Base-by-base conservation (phyloP, 2,888 invertebrate genomes). In the Sclerodermus sp. region DNA sequence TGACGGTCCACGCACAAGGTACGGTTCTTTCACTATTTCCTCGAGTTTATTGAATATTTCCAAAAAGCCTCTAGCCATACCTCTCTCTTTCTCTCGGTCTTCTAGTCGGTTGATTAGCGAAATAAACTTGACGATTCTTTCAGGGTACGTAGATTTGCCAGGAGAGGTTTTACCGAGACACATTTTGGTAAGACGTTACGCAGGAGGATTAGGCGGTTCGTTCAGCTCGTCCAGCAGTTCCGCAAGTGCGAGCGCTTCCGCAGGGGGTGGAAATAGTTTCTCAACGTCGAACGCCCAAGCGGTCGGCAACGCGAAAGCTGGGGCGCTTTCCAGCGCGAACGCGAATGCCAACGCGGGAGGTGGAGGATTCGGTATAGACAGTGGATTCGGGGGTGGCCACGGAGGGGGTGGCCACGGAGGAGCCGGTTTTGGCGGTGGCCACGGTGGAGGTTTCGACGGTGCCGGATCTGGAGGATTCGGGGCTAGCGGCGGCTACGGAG, bases 221-320 rank as follows among this genome's bases (percentile, higher is more conserved):
- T 55, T 58, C 38, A 53, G 55, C 37, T 60, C 65, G 0, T 39
- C 65, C 1, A 58, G 58, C 30, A n/a, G n/a, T n/a, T n/a, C n/a
- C n/a, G 57, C 68, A 12, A 49, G 52, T 6, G 52, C 66, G 8
- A 23, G 23, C 8, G 3, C 23, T 8, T 23, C 23, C 0, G 57
- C 36, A 5, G 64, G 58, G 1, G 62, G 62, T n/a, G 54, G 56
- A 3, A 50, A 42, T 15, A 63, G 62, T 44, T 58, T 48, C 29
- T 49, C 56, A 41, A 80, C 81, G 2, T 79, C 81, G 36, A 66
- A 71, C 52, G 47, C 64, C 42, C 62, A 63, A 55, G 55, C 73
- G 41, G 53, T 62, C 37, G 69, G 71, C 49, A 67, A 73, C 53
- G 70, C 74, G 44, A 67, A 63, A 16, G 62, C 60, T 3, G 56